phyloP scores from a whole-genome alignment of 2,888 invertebrate genomes.

The Microplitis manilae region DNA sequence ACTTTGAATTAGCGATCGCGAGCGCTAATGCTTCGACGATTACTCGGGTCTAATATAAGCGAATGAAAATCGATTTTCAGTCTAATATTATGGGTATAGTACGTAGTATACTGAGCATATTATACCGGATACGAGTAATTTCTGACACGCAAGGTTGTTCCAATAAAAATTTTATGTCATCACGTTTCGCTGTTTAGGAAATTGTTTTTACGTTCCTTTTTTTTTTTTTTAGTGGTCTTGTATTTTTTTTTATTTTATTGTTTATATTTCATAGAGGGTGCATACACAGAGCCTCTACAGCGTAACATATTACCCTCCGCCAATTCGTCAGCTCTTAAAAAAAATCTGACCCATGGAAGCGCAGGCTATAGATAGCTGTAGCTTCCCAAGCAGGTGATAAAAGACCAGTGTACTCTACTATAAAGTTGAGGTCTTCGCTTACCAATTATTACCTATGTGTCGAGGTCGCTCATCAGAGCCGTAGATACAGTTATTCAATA shows the following conservation, averaged over 20 bases:
- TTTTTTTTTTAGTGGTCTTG: not conserved
- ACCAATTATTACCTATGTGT: no score
- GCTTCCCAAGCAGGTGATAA: no score
- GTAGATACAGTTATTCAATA: no score
- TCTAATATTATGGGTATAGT: not conserved
- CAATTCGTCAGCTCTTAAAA: no score
- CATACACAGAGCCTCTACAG: no score
- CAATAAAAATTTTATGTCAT: slow-evolving; percentile 63
- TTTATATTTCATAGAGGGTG: not conserved
- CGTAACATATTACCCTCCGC: no score
- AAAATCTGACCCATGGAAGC: no score
- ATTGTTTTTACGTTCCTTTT: slow-evolving; percentile 1
- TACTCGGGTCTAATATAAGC: slow-evolving; percentile 49
- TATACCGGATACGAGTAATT: slow-evolving; percentile 64
- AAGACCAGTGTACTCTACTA: no score
- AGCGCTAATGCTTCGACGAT: slow-evolving; percentile 36
- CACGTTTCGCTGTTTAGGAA: slow-evolving; percentile 36
- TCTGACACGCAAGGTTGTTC: slow-evolving; percentile 65
- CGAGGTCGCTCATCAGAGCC: no score
- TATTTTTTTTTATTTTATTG: not conserved
- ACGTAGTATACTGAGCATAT: slow-evolving; percentile 41
- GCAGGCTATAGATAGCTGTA: no score
- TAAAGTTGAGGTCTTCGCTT: no score
- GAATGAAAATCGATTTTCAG: slow-evolving; percentile 65
- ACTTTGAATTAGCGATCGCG: slow-evolving; percentile 40